Base-by-base conservation (phyloP, 2,888 invertebrate genomes). In the Hofmannophila pseudospretella region DNA sequence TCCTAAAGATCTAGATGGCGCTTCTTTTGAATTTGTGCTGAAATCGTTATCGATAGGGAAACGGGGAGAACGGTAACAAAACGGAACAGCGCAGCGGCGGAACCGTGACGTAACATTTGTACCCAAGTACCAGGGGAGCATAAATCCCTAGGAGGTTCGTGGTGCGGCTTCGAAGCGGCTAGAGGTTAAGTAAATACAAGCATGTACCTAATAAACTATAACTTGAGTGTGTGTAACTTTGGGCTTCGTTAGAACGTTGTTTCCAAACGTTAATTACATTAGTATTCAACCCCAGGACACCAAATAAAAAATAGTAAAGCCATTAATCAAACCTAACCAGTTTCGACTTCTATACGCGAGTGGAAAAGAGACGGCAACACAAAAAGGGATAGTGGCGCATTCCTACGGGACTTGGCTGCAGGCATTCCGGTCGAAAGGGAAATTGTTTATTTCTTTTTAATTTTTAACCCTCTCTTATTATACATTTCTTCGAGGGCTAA, bases 301-400 rank as follows among this genome's bases (percentile, higher is more conserved):
- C 35, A 23, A 41, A 46, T 42, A 38, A 45, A 44, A 41, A 43
- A 38, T 36, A 38, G 32, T 30, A 36, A 32, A 34, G 37, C 31
- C 44, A 49, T 49, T 49, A 42, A 49, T 49, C 49, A 49, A 46
- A 42, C 34, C 33, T 42, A 49, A 49, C 49, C 44, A 44, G 49
- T 49, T 49, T 41, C 7, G 27, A 32, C 31, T 26, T 16, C 31
- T n/a, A 8, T 12, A 9, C 14, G 22, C 29, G 22, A 2, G 25
- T 16, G 3, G 25, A 36, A 41, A 12, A 33, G 42, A 39, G 41
- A 44, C 25, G 22, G 28, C 12, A 2, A 32, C 26, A 36, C n/a
- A 36, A 26, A 44, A 40, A 44, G 42, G 39, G 41, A 46, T 26
- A 40, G 37, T 38, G 36, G 29, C 23, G 34, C 45, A 49, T 49